Percentiles rank a stretch among this genome's conserved stretches.
phyloP scores from a whole-genome alignment of 2,113 vertebrate species.

The Dermatemys mawii region DNA sequence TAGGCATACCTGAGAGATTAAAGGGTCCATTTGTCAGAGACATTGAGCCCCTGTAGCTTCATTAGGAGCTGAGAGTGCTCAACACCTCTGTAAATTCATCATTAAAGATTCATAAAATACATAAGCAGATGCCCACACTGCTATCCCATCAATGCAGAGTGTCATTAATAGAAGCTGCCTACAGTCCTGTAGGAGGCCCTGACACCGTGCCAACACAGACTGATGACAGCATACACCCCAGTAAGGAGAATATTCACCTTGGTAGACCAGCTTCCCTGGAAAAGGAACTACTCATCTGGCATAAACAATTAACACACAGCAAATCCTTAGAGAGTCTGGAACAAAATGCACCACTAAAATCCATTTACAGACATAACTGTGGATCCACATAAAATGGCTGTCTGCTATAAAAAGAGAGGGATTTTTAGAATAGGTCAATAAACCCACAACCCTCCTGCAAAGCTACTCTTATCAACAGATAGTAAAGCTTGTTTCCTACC shows the following conservation, averaged over 20 bases:
- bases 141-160: neutral
- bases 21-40: neutral
- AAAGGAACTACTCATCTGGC: constrained; percentile 35
- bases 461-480: neutral
- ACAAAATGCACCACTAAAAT: constrained; percentile 31
- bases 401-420: neutral
- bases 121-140: neutral
- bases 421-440: neutral
- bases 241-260: constrained; percentile 41
- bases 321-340: constrained; percentile 37
- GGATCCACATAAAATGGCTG: neutral
- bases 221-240: constrained; percentile 7
- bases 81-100: neutral
- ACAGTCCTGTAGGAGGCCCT: neutral
- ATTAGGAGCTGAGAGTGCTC: neutral
- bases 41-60: neutral
- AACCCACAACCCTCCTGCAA: neutral
- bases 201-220: neutral
- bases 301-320: constrained; percentile 46
- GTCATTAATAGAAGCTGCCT: neutral
- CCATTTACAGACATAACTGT: neutral
- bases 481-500: fast-evolving
- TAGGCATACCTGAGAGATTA: neutral
- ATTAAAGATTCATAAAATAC: neutral
- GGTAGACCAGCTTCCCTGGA: constrained; percentile 32